These are phyloP conservation scores for Trissonchulus sp. DNA, from an alignment of 2,888 invertebrate species.

Conservation along the genomic window DNA sequence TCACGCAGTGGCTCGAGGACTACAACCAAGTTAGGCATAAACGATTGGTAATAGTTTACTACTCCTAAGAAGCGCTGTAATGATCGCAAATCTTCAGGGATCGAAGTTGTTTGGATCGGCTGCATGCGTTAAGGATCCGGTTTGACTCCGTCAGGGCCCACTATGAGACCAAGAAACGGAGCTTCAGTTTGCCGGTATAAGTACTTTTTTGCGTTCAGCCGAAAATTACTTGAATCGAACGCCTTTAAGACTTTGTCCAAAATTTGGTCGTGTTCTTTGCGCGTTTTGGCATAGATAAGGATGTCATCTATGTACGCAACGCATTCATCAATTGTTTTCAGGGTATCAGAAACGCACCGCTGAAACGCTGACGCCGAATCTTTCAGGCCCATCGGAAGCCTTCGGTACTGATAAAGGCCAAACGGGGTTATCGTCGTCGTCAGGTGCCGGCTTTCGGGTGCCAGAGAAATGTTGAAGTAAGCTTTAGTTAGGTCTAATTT, in stretches of 20 bases:
- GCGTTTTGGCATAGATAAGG: background rate
- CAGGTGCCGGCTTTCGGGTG: background rate
- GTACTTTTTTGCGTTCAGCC: constrained; percentile 2
- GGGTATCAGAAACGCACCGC: background rate
- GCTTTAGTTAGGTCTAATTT: background rate
- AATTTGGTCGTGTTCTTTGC: background rate
- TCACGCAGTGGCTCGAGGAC: no score
- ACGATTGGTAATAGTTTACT: no score
- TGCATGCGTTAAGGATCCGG: no score
- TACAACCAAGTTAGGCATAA: no score
- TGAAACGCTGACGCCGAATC: background rate
- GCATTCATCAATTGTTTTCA: no score
- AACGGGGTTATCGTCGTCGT: background rate
- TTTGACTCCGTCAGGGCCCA: background rate
- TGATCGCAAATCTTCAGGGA: no score
- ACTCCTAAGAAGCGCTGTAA: no score
- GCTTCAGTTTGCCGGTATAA: background rate
- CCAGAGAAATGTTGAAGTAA: no score
- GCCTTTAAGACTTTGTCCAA: background rate
- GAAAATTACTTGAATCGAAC: background rate
- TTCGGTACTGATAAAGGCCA: background rate
- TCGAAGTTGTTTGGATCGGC: no score
- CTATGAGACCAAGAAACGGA: constrained; percentile 9
- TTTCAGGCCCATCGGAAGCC: background rate
- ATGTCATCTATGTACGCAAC: constrained; percentile 12